Conservation (phyloP, 2,888 invertebrate genomes). For the Pristionchus fissidentatus region DNA sequence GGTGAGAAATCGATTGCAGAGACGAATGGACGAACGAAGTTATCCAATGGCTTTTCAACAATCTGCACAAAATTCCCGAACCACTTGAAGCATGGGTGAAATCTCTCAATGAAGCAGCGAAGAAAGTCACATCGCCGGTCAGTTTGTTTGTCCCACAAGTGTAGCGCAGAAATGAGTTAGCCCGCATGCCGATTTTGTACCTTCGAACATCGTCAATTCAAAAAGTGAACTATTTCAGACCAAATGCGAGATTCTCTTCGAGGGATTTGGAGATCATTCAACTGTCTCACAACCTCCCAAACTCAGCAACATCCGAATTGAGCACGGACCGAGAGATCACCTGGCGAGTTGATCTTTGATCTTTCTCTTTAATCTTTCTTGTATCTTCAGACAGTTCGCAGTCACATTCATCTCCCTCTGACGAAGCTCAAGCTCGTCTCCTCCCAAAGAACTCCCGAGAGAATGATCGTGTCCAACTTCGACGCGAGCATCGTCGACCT, state of each 20-base stretch:
- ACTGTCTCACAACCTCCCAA: conserved; percentile 63
- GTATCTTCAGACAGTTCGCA: conserved; percentile 62
- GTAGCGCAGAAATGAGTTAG: not conserved
- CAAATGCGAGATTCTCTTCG: conserved; percentile 72
- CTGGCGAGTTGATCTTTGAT: conserved; percentile 55
- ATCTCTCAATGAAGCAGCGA: conserved; percentile 77
- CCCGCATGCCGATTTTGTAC: no score
- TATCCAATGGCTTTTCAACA: conserved; percentile 66
- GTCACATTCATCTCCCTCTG: conserved; percentile 64
- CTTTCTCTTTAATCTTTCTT: not conserved
- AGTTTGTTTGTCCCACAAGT: not conserved
- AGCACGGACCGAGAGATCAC: conserved; percentile 68
- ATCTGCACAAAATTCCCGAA: conserved; percentile 65
- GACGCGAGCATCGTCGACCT: conserved; percentile 67
- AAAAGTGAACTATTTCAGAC: conserved; percentile 54
- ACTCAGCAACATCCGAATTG: conserved; percentile 66
- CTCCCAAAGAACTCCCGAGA: conserved; percentile 68
- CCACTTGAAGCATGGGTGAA: conserved; percentile 77
- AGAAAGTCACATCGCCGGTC: conserved; percentile 75
- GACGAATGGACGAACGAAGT: conserved; percentile 71
- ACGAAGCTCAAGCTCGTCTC: conserved; percentile 64
- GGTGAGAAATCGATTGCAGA: conserved; percentile 44
- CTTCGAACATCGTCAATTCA: not conserved
- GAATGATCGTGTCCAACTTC: conserved; percentile 70
- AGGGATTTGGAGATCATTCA: conserved; percentile 67